Evolutionary conservation across 2,888 invertebrate species (phyloP).

Genomic region (Danaus chrysippus): DNA sequence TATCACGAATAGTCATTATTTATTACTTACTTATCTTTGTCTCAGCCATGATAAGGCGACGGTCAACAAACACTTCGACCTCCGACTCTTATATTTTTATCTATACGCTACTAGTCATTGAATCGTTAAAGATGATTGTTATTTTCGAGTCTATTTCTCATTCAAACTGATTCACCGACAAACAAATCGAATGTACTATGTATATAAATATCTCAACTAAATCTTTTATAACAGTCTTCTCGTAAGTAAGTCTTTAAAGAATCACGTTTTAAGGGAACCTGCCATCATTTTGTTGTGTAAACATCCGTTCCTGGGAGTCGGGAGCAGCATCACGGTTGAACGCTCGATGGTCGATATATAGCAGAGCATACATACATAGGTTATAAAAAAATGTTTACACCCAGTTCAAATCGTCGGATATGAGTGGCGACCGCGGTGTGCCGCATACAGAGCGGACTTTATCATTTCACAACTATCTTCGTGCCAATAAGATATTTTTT

Average conservation of each 20-base stretch:
- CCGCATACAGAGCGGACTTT: slow-evolving; percentile 57
- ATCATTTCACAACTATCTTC: slow-evolving; percentile 34
- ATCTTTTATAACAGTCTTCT: not conserved
- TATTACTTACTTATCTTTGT: slow-evolving; percentile 10
- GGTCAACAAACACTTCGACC: slow-evolving; percentile 20
- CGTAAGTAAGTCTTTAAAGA: not conserved
- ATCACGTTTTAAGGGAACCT: slow-evolving; percentile 5
- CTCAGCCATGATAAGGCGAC: slow-evolving; percentile 15
- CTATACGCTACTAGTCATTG: not conserved
- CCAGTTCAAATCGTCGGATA: slow-evolving; percentile 52
- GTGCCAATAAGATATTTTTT: slow-evolving; percentile 34
- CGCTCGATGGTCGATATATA: slow-evolving; percentile 62
- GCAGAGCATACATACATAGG: slow-evolving; percentile 45
- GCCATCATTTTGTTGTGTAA: slow-evolving; percentile 7
- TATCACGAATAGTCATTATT: slow-evolving; percentile 8
- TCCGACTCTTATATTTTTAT: not conserved
- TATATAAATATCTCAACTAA: not conserved
- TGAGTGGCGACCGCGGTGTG: slow-evolving; percentile 43
- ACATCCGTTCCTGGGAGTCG: slow-evolving; percentile 28
- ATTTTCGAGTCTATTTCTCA: too few relatives aligned
- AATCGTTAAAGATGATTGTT: not conserved
- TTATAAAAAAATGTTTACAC: slow-evolving; percentile 73
- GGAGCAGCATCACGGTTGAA: slow-evolving; percentile 30
- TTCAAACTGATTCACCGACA: too few relatives aligned
- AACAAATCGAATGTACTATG: too few relatives aligned